phyloP scores from a whole-genome alignment of 1,140 invertebrate genomes.

The Drosophila guanche region DNA sequence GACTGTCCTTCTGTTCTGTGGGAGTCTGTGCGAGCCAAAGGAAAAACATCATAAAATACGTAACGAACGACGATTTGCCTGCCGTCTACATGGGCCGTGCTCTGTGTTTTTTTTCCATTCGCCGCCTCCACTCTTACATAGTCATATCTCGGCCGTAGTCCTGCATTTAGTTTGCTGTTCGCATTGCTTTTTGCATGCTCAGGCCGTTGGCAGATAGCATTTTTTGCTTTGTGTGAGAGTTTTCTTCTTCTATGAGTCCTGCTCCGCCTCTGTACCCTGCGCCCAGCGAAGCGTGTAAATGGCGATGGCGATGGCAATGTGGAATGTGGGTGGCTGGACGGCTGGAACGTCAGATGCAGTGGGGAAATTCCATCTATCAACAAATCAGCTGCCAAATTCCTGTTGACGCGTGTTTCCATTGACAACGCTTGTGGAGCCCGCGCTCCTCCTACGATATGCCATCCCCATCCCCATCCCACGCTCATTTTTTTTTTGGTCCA shows the following conservation, averaged over 20 bases:
- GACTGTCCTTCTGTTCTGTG: conserved; percentile 13
- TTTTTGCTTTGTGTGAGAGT: conserved; percentile 73
- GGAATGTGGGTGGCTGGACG: background rate
- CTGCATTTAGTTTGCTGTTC: conserved; percentile 55
- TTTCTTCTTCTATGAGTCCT: conserved; percentile 39
- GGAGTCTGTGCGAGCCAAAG: conserved; percentile 30
- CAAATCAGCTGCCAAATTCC: conserved; percentile 80
- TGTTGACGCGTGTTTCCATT: conserved; percentile 76
- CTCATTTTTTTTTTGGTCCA: background rate
- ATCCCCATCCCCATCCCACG: background rate
- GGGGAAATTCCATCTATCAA: conserved; percentile 73
- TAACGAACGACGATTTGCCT: conserved; percentile 74
- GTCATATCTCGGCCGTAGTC: conserved; percentile 60
- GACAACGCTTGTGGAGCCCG: conserved; percentile 49
- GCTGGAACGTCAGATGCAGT: conserved; percentile 19
- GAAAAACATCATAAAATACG: conserved; percentile 76
- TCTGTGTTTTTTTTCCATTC: background rate
- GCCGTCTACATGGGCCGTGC: conserved; percentile 25
- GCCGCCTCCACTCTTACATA: conserved; percentile 1
- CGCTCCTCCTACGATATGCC: conserved; percentile 3
- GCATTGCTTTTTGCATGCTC: conserved; percentile 73
- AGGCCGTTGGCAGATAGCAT: conserved; percentile 68
- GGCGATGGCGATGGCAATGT: conserved; percentile 73
- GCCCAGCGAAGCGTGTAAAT: conserved; percentile 73
- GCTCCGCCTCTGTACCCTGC: conserved; percentile 2